Conservation (phyloP, 2,113 vertebrate species). For the Mohoua ochrocephala region DNA sequence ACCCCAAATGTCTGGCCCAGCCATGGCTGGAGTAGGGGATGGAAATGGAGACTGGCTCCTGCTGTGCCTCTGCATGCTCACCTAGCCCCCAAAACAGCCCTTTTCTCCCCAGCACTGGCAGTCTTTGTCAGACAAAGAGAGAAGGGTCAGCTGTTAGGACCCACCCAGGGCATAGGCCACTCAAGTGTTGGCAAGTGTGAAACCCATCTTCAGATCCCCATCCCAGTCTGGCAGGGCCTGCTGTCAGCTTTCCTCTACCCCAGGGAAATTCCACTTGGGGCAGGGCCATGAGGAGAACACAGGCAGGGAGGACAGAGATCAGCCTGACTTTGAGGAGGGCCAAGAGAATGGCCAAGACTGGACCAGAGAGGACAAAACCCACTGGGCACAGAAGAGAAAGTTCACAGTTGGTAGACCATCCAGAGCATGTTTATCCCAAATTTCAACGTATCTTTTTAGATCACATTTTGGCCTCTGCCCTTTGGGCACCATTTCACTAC, state of each 20-base stretch:
- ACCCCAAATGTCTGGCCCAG: background rate
- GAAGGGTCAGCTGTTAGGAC: background rate
- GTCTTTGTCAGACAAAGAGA: background rate
- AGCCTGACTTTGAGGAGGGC: background rate
- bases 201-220: background rate
- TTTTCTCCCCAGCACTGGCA: background rate
- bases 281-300: background rate
- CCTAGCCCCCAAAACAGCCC: background rate
- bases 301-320: background rate
- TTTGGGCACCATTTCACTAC: background rate
- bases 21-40: background rate
- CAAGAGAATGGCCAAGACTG: background rate
- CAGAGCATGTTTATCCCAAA: background rate
- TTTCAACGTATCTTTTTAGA: background rate
- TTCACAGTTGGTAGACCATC: background rate
- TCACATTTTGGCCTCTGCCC: background rate
- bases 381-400: background rate
- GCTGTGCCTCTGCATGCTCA: background rate
- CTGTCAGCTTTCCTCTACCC: background rate
- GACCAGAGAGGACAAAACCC: background rate
- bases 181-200: background rate
- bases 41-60: background rate
- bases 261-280: background rate
- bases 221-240: background rate
- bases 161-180: background rate